Percentiles rank a stretch among this genome's conserved stretches.
Conservation (phyloP, 2,888 invertebrate genomes). For the Calameuta filiformis region DNA sequence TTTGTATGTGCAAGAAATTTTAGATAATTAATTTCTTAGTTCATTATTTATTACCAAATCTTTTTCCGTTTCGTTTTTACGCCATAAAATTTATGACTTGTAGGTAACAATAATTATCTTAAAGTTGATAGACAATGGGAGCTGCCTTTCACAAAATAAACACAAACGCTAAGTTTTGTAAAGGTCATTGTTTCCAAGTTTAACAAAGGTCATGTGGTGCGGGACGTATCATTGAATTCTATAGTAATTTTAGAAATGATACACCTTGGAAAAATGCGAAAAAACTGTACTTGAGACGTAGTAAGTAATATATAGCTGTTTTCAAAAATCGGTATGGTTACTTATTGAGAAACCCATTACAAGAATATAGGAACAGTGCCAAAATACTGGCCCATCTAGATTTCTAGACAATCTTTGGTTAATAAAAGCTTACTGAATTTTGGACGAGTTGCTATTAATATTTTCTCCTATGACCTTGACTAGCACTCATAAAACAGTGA, state of each 20-base stretch:
- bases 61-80: slow-evolving; percentile 2
- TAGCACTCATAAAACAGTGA: neutral
- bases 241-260: neutral
- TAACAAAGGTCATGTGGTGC: neutral
- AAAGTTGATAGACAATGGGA: neutral
- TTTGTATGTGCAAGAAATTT: too few species aligned
- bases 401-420: neutral
- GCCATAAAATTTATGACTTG: slow-evolving; percentile 20
- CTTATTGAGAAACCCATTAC: neutral
- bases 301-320: neutral
- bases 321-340: neutral
- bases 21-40: neutral
- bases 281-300: neutral
- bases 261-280: neutral
- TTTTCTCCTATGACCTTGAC: neutral
- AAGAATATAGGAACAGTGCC: neutral
- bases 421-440: neutral
- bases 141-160: neutral
- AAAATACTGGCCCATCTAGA: neutral
- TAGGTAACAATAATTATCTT: slow-evolving; percentile 15
- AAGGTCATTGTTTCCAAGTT: neutral
- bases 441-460: neutral
- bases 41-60: neutral
- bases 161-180: neutral
- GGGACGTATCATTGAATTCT: neutral